Percentiles rank a stretch among this genome's conserved stretches.
Evolutionary conservation across 2,888 invertebrate genomes (phyloP).

Genomic region (Eupithecia abbreviata): DNA sequence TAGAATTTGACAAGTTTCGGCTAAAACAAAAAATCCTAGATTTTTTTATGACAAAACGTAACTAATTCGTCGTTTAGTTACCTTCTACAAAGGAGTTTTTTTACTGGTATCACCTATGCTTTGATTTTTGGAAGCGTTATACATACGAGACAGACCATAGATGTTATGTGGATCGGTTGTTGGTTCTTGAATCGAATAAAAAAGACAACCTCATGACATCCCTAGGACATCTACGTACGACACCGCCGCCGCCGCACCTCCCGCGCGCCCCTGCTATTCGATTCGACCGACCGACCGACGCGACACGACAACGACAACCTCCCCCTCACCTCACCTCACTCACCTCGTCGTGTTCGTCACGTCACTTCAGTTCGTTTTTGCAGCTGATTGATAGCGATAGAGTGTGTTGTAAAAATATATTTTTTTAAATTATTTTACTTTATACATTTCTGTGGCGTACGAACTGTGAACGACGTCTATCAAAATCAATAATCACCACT

Average conservation of each 20-base stretch:
- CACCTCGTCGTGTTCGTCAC: not conserved
- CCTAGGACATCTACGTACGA: not conserved
- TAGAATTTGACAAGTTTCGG: too few relatives aligned
- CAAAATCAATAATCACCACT: not conserved
- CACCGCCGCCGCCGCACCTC: not conserved
- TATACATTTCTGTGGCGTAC: slow-evolving; percentile 42
- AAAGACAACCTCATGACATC: not conserved
- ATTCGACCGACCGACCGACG: not conserved
- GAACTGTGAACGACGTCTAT: slow-evolving; percentile 12
- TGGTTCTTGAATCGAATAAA: not conserved
- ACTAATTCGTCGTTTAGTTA: too few relatives aligned
- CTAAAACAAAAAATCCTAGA: too few relatives aligned
- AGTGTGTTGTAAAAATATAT: slow-evolving; percentile 23
- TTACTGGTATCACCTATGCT: too few relatives aligned
- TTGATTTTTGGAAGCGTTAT: too few relatives aligned
- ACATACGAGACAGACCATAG: too few relatives aligned
- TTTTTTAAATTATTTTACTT: slow-evolving; percentile 18
- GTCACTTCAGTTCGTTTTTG: slow-evolving; percentile 42
- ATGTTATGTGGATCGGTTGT: not conserved
- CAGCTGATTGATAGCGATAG: slow-evolving; percentile 43
- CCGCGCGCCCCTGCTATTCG: too few relatives aligned
- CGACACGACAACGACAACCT: not conserved
- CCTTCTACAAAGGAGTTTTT: too few relatives aligned
- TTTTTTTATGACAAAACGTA: too few relatives aligned
- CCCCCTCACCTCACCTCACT: not conserved